Conservation (phyloP, 1,140 invertebrate genomes). For the Idris sp. region DNA sequence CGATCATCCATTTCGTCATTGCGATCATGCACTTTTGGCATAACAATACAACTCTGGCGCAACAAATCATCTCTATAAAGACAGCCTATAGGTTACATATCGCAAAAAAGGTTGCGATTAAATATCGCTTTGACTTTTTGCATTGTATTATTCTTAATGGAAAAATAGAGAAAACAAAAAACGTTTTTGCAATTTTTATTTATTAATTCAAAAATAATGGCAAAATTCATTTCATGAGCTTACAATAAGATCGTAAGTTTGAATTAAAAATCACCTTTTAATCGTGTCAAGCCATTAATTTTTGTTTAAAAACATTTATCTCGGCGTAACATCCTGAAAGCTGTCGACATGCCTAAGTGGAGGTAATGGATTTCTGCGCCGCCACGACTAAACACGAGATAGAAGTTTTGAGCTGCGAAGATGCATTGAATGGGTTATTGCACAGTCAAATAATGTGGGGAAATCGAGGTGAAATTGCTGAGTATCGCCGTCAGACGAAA, state of each 20-base stretch:
- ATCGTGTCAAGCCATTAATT: not conserved
- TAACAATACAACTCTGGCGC: constrained; percentile 38
- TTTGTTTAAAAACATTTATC: constrained; percentile 5
- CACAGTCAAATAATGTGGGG: constrained; percentile 52
- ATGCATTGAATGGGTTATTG: constrained; percentile 58
- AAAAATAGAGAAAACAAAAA: no score
- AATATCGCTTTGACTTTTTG: not conserved
- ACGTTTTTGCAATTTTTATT: no score
- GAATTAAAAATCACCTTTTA: no score
- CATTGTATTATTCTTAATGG: no score
- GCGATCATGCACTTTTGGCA: constrained; percentile 44
- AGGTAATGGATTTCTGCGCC: constrained; percentile 34
- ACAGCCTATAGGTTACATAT: constrained; percentile 20
- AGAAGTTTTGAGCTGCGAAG: constrained; percentile 33
- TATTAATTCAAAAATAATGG: no score
- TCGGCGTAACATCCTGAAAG: constrained; percentile 20
- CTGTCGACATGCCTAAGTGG: constrained; percentile 29
- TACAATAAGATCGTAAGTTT: no score
- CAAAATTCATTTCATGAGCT: no score
- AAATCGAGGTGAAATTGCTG: constrained; percentile 53
- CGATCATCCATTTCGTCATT: constrained; percentile 35
- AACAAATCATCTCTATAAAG: constrained; percentile 46
- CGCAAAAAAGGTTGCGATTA: constrained; percentile 3
- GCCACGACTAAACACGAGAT: constrained; percentile 11
- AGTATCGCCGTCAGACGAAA: constrained; percentile 24